phyloP scores from a whole-genome alignment of 2,797 vertebrate species.

The Sebastes minor region DNA sequence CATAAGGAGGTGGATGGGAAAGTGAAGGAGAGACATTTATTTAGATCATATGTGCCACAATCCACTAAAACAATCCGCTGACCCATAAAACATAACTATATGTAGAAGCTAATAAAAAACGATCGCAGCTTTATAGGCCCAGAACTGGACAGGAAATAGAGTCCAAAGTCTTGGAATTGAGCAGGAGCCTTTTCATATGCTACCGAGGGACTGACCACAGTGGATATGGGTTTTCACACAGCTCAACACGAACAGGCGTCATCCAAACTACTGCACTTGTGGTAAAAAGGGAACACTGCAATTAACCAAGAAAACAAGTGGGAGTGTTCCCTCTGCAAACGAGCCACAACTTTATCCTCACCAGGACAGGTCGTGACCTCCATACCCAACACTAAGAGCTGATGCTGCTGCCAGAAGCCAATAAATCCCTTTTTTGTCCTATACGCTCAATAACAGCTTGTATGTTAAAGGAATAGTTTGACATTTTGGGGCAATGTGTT shows the following conservation, averaged over 20 bases:
- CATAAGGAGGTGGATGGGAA: slow-evolving; percentile 42
- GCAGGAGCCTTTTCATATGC: slow-evolving; percentile 32
- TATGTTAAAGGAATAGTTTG: neutral
- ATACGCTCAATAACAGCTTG: neutral
- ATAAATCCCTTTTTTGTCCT: slow-evolving; percentile 10
- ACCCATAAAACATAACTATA: slow-evolving; percentile 59
- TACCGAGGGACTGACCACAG: slow-evolving; percentile 31
- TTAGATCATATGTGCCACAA: slow-evolving; percentile 12
- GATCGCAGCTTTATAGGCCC: slow-evolving; percentile 50
- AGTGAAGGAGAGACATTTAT: slow-evolving; percentile 7
- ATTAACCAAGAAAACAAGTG: slow-evolving; percentile 50
- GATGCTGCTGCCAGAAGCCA: slow-evolving; percentile 4
- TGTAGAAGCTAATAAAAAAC: slow-evolving; percentile 60
- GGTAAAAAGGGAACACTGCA: slow-evolving; percentile 41
- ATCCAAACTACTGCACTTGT: slow-evolving; percentile 20
- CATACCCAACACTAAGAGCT: slow-evolving; percentile 13
- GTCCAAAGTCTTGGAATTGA: slow-evolving; percentile 33
- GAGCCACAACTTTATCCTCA: slow-evolving; percentile 36
- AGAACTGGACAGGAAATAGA: slow-evolving; percentile 52
- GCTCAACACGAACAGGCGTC: slow-evolving; percentile 27
- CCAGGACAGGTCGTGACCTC: slow-evolving; percentile 49
- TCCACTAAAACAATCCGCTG: slow-evolving; percentile 50
- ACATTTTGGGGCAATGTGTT: neutral
- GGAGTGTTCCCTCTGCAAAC: slow-evolving; percentile 26
- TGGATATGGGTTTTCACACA: slow-evolving; percentile 43